Evolutionary conservation across 2,797 vertebrate species (phyloP).

Genomic region (Monodelphis domestica): DNA sequence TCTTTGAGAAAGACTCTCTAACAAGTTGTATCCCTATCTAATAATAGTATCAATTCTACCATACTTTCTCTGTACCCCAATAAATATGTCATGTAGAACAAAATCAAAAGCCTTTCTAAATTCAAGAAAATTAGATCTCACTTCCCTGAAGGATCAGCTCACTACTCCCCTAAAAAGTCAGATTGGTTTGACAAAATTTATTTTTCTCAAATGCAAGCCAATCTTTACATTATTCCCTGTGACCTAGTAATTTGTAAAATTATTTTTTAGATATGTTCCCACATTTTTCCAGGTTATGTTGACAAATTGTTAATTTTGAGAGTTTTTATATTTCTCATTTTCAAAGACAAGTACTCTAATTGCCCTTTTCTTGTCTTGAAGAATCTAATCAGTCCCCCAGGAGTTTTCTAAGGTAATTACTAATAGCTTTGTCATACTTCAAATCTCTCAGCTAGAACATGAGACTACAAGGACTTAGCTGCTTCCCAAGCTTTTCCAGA

Average conservation of each 20-base stretch:
- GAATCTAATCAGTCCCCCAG: neutral
- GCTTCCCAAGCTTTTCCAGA: neutral
- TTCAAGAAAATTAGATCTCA: neutral
- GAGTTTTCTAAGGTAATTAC: neutral
- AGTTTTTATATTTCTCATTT: constrained; percentile 32
- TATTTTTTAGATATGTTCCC: neutral
- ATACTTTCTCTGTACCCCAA: rapidly evolving
- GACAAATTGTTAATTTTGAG: constrained; percentile 35
- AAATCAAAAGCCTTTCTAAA: neutral
- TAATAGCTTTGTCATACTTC: neutral
- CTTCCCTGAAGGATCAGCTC: neutral
- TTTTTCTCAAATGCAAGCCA: neutral
- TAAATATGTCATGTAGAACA: neutral
- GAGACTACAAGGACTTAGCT: neutral
- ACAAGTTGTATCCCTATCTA: neutral
- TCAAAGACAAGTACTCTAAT: constrained; percentile 21
- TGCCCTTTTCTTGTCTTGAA: constrained; percentile 14
- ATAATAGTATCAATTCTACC: rapidly evolving
- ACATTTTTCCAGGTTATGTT: constrained; percentile 36
- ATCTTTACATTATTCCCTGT: neutral
- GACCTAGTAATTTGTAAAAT: neutral
- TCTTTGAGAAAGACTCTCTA: neutral
- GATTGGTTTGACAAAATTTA: neutral
- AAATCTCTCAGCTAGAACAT: neutral
- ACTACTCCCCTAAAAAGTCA: neutral